Evolutionary conservation across 2,113 vertebrate genomes (phyloP), one percentile per base, ranked within the genome.

Genomic region (Passer domesticus): DNA sequence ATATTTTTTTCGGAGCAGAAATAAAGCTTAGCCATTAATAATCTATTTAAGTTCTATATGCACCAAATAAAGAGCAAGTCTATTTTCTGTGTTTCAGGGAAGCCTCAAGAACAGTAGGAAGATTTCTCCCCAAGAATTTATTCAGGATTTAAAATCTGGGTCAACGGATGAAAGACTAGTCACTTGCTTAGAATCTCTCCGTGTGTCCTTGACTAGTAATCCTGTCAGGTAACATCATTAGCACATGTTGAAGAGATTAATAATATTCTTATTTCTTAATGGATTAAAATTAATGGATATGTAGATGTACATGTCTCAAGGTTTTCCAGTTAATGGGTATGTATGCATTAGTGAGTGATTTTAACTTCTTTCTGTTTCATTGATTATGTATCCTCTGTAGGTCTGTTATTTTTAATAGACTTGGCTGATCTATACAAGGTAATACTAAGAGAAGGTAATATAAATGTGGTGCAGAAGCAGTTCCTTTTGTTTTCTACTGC

Each of bases 141-240:
- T 99, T 88, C 95, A 98, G 90, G 99, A 99, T 96, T 97, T 99
- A 86, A 99, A 98, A 98, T 98, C 98, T 64, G 99, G 98, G 47
- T 97, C 97, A 92, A 98, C 97, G 46, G 99, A 99, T 72, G 99
- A 99, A 97, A 99, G 99, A 81, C 98, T 99, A 60, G 97, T 99
- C 95, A 98, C 97, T 69, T 99, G 98, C 96, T 96, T 99, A 73
- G 99, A 99, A 94, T 99, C 99, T 55, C 98, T 99, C 52, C 98
- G 99, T 5, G 99, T 99, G 33, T 99, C 99, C 76, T 98, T 99
- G 90, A 99, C 99, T 95, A 99, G 99, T 97, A 99, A 99, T 95
- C 99, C 99, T 95, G 99, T 99, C 98, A 99, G 99, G 99, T 99
- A 99, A 53, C 17, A 44, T 74, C 30, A 73, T 87, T 56, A 93